Base-by-base conservation (phyloP, 2,797 vertebrate species). In the Aldrovandia affinis region DNA sequence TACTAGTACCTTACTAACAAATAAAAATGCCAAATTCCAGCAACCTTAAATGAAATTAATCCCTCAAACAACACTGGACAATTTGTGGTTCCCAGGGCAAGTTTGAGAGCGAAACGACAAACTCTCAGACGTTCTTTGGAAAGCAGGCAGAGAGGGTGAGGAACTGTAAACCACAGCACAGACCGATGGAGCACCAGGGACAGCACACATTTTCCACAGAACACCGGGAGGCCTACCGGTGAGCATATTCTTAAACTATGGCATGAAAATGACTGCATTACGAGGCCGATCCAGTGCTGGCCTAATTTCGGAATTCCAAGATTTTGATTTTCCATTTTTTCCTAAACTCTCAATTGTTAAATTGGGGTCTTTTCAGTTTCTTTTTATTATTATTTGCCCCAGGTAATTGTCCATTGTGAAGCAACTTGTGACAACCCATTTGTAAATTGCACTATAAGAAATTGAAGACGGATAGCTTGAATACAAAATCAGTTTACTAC, bases 101-200 rank as follows among this genome's bases (percentile, higher is more conserved):
- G 47, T 73, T 55, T 22, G 82, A 91, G 52, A 86, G 82, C 39
- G 86, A 82, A 36, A 86, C 82, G 1, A 86, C 87, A 80, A 83
- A 85, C 30, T 86, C 79, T 5, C 86, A 30, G 18, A 63, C 59
- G 8, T 88, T 90, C 55, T 44, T 84, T 57, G 86, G 88, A 52
- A 86, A 89, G 84, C 87, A 87, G 81, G 84, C 84, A 14, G 86
- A 89, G 73, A 87, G 78, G 84, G 59, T 89, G 75, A 87, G 57
- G 33, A 87, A 83, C 68, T 90, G n/a, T 47, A 88, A 88, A 28
- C 84, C 89, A 47, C 65, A 86, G 54, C 63, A 61, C 10, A 73
- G 80, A 77, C 79, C 42, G 28, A 1, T 54, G 0, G 68, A 79
- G 1, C 47, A 33, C 20, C n/a, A 83, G 9, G 83, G 86, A 73